phyloP scores from a whole-genome alignment of 1,140 invertebrate species.

The Bombus sibiricus region DNA sequence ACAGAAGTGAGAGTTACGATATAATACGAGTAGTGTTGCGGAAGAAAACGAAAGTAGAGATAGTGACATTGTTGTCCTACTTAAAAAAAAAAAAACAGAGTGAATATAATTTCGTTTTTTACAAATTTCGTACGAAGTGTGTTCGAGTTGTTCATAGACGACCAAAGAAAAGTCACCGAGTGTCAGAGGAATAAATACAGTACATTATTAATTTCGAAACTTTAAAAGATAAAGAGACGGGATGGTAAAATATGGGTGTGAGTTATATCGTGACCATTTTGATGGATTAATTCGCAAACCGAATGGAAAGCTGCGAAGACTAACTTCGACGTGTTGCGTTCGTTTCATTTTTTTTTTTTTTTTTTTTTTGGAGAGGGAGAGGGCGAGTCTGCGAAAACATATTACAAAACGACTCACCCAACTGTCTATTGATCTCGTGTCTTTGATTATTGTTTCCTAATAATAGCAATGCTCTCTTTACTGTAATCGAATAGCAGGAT shows the following conservation, averaged over 20 bases:
- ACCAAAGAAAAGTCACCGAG: no score
- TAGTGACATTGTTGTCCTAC: no score
- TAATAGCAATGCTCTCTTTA: neutral
- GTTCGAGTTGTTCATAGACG: no score
- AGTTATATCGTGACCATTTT: slow-evolving; percentile 77
- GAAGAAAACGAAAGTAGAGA: no score
- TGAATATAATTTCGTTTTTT: no score
- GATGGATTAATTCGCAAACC: slow-evolving; percentile 81
- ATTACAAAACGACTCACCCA: slow-evolving; percentile 61
- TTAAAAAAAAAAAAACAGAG: no score
- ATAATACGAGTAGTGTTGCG: no score
- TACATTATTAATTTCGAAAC: slow-evolving; percentile 71
- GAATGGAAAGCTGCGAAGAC: slow-evolving; percentile 76
- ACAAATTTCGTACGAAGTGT: no score
- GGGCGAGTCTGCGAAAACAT: slow-evolving; percentile 27
- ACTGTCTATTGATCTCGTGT: slow-evolving; percentile 58
- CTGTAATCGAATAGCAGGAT: neutral
- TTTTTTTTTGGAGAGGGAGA: neutral
- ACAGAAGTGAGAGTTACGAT: no score
- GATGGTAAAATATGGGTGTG: slow-evolving; percentile 68
- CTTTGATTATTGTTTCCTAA: neutral
- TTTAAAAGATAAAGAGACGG: slow-evolving; percentile 53
- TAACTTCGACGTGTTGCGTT: slow-evolving; percentile 65
- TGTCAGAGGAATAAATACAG: slow-evolving; percentile 58
- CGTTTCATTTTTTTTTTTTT: slow-evolving; percentile 67